A percentile compares a stretch with the other conserved stretches of the same genome.
Evolutionary conservation across 2,888 invertebrate species (phyloP).

Genomic region (Mythimna loreyi): DNA sequence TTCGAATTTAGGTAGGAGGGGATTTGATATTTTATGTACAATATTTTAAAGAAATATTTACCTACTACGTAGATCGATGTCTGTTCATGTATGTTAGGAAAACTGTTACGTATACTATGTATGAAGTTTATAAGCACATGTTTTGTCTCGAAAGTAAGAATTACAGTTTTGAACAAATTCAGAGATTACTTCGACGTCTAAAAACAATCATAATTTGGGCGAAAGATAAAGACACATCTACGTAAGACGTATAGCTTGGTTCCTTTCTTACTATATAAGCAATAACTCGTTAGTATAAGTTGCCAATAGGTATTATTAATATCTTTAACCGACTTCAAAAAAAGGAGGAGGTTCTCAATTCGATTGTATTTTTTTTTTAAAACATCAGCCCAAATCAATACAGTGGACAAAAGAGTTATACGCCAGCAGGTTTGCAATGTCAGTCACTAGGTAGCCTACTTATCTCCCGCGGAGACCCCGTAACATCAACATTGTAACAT

Average conservation of each 20-base stretch:
- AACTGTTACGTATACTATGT: conserved; percentile 14
- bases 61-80: conserved; percentile 40
- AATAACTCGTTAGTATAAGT: no score
- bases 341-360: no score
- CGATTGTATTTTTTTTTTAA: no score
- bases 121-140: neutral
- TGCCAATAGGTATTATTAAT: neutral
- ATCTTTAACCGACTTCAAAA: no score
- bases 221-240: no score
- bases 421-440: conserved; percentile 17
- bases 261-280: no score
- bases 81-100: conserved; percentile 34
- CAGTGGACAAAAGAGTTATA: conserved; percentile 15
- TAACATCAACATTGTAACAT: conserved; percentile 46
- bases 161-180: neutral
- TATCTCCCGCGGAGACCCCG: conserved; percentile 25
- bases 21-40: conserved; percentile 57
- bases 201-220: no score
- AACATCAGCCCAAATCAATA: neutral
- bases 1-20: conserved; percentile 62
- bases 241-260: no score
- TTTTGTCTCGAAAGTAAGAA: neutral
- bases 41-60: conserved; percentile 51
- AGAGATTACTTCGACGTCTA: no score
- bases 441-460: conserved; percentile 58